Base-by-base conservation (phyloP, 2,888 invertebrate genomes). In the Polyommatus icarus region DNA sequence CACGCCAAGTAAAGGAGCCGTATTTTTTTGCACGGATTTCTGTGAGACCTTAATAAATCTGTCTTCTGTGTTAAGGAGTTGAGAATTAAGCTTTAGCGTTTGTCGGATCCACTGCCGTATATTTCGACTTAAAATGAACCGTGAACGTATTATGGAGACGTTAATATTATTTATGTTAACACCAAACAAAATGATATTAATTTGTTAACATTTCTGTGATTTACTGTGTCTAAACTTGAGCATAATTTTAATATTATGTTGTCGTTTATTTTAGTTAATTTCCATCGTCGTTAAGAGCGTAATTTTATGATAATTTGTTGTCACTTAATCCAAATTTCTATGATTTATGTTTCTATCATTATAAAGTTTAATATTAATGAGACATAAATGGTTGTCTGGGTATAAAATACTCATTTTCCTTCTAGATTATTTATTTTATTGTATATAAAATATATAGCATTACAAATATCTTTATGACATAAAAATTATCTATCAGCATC, bases 11-110 rank as follows among this genome's bases (percentile, higher is more conserved):
- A 86, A 88, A 86, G 86, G 80, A 81, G 84, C 84, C 87, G 85
- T 84, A 81, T 84, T 84, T 84, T 86, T 87, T 87, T 84, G 79
- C 82, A 81, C 85, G 83, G 82, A 84, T 84, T 84, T 84, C 82
- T 81, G 79, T 79, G 79, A 83, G 85, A 88, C 90, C 91, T 86
- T 84, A 87, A 92, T 92, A 92, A 92, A 92, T 92, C 91, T 88
- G 88, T 86, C 87, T 83, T 82, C 85, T 85, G 84, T 77, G 85
- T 87, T 86, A 86, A 81, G 84, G 81, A 85, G 82, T 82, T 79
- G 85, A 84, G 85, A 85, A 87, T 85, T 86, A 83, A 85, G 83
- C 84, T 84, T 86, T 80, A 84, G 88, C 88, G 87, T 89, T 87
- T 87, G 87, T 85, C 86, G 80, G 80, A 88, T 85, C 86, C 82